Conservation (phyloP, 2,888 invertebrate species). For the Meiosimyza platycephala region DNA sequence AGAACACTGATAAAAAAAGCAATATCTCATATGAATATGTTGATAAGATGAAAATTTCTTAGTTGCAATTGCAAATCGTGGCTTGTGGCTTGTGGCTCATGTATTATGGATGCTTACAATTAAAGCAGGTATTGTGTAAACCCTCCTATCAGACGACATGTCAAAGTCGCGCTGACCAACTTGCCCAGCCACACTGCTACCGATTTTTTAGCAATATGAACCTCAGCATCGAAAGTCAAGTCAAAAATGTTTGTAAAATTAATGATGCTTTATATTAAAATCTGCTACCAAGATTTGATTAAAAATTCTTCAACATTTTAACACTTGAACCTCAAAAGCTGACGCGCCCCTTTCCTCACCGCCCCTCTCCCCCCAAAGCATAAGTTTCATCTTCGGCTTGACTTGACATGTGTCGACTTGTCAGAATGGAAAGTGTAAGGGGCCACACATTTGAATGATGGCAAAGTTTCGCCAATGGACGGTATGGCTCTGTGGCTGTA, state of each 20-base stretch:
- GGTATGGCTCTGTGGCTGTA: not conserved
- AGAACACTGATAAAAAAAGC: too few relatives aligned
- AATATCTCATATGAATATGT: too few relatives aligned
- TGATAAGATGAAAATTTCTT: too few relatives aligned
- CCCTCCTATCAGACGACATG: too few relatives aligned
- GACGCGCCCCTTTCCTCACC: slow-evolving; percentile 13
- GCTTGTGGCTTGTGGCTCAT: too few relatives aligned
- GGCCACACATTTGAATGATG: slow-evolving; percentile 28
- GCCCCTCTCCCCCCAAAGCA: not conserved
- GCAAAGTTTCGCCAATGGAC: not conserved
- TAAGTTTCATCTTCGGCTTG: slow-evolving; percentile 50
- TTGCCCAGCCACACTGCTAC: not conserved
- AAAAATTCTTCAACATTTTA: slow-evolving; percentile 25
- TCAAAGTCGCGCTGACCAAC: too few relatives aligned
- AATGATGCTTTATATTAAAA: slow-evolving; percentile 47
- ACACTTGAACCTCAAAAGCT: slow-evolving; percentile 23
- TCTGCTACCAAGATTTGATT: slow-evolving; percentile 39
- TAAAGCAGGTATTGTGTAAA: too few relatives aligned
- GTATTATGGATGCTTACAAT: too few relatives aligned
- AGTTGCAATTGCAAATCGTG: too few relatives aligned
- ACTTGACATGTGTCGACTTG: slow-evolving; percentile 47
- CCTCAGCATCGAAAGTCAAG: slow-evolving; percentile 7
- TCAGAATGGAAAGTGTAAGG: not conserved
- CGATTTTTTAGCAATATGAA: not conserved
- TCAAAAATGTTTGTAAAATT: slow-evolving; percentile 44